These are phyloP conservation scores for Xyliphius kryptos DNA, from an alignment of 2,113 vertebrate genomes.

Conservation along the genomic window DNA sequence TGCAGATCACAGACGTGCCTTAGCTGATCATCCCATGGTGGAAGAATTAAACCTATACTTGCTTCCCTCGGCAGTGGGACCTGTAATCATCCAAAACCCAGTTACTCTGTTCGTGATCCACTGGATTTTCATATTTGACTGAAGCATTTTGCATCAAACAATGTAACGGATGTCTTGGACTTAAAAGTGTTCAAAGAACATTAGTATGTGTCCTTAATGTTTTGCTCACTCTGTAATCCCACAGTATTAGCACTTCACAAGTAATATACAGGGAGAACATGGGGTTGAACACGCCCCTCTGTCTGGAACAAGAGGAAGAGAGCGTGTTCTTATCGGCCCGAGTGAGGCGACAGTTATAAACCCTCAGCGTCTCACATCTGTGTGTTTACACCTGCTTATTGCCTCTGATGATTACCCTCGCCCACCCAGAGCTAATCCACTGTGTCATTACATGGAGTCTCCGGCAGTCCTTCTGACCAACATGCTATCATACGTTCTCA, in stretches of 20 bases:
- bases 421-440: slow-evolving; percentile 25
- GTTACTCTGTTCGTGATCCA: slow-evolving; percentile 1
- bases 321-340: slow-evolving; percentile 41
- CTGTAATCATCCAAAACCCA: background rate
- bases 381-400: slow-evolving; percentile 29
- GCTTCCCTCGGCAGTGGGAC: background rate
- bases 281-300: slow-evolving; percentile 12
- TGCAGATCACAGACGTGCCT: no score
- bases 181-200: slow-evolving; percentile 19
- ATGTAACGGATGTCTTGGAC: slow-evolving; percentile 17
- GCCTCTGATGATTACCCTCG: slow-evolving; percentile 24
- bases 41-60: no score
- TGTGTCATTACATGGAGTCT: slow-evolving; percentile 29
- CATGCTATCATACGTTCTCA: slow-evolving; percentile 8
- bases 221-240: slow-evolving; percentile 15
- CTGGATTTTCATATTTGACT: background rate
- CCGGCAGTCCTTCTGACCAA: slow-evolving; percentile 22
- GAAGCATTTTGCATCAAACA: slow-evolving; percentile 13
- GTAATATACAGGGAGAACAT: slow-evolving; percentile 9
- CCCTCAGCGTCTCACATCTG: slow-evolving; percentile 22
- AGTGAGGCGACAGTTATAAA: slow-evolving; percentile 32
- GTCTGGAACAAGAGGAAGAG: slow-evolving; percentile 16
- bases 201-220: slow-evolving; percentile 17
- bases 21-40: no score
- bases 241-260: slow-evolving; percentile 16